Conservation (phyloP, 2,113 vertebrate genomes). For the Geothlypis trichas region DNA sequence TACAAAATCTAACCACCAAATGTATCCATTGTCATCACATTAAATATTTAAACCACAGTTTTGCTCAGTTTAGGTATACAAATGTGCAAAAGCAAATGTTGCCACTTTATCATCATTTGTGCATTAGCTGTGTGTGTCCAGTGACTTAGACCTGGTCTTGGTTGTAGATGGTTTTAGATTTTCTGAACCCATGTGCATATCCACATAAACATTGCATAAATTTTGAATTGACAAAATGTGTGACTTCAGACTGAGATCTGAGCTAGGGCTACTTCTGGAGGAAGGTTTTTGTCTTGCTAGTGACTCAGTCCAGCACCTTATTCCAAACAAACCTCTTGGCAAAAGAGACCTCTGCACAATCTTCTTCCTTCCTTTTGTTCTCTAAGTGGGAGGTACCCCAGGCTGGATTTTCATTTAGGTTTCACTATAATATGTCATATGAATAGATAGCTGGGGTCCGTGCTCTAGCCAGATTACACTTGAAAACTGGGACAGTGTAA, state of each 20-base stretch:
- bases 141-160: neutral
- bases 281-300: neutral
- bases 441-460: neutral
- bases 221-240: neutral
- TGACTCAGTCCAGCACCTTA: neutral
- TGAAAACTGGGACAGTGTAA: neutral
- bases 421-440: neutral
- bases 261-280: neutral
- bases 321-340: neutral
- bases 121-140: neutral
- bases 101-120: neutral
- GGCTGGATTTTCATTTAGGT: neutral
- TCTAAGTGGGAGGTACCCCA: neutral
- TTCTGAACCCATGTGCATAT: neutral
- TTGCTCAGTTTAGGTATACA: neutral
- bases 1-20: neutral
- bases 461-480: neutral
- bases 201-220: neutral
- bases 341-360: neutral
- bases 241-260: neutral
- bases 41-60: neutral
- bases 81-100: neutral
- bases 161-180: neutral
- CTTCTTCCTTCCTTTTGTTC: neutral
- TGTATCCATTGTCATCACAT: neutral